Conservation (phyloP, 2,113 vertebrate species). For the Miniopterus natalensis region DNA sequence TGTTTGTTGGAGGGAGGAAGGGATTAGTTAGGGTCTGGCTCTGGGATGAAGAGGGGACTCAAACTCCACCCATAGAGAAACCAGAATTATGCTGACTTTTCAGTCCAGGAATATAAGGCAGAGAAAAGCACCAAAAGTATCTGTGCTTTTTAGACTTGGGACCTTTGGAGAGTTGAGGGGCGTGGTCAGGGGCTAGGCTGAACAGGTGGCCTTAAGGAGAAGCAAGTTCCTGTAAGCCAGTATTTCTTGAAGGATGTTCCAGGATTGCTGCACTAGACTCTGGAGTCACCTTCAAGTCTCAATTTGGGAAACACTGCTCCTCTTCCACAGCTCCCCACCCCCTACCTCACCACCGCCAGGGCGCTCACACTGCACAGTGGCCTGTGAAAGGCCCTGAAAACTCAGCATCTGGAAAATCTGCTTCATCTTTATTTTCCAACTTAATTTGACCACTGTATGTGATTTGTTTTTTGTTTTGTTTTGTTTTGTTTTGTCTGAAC, state of each 20-base stretch:
- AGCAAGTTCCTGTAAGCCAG: not conserved
- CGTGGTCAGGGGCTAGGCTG: not conserved
- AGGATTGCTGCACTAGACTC: not conserved
- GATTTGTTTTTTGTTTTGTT: not conserved
- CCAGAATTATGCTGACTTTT: not conserved
- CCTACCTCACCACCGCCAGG: rapidly evolving
- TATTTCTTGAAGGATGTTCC: slow-evolving; percentile 20
- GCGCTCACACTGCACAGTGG: not conserved
- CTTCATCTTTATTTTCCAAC: not conserved
- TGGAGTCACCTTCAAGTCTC: not conserved
- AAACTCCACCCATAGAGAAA: not conserved
- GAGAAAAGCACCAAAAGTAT: slow-evolving; percentile 44
- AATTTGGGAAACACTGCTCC: not conserved
- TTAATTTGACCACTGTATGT: not conserved
- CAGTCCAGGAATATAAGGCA: not conserved
- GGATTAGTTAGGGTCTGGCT: not conserved
- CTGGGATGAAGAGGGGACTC: not conserved
- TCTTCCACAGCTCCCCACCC: not conserved
- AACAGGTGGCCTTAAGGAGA: not conserved
- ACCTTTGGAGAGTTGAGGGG: not conserved
- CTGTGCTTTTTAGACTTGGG: not conserved
- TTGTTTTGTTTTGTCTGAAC: not conserved
- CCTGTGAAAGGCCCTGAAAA: not conserved
- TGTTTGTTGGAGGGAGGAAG: slow-evolving; percentile 25
- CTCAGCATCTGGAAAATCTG: not conserved